Evolutionary conservation across 2,888 invertebrate genomes (phyloP).

Genomic region (Acrobeloides nanus): DNA sequence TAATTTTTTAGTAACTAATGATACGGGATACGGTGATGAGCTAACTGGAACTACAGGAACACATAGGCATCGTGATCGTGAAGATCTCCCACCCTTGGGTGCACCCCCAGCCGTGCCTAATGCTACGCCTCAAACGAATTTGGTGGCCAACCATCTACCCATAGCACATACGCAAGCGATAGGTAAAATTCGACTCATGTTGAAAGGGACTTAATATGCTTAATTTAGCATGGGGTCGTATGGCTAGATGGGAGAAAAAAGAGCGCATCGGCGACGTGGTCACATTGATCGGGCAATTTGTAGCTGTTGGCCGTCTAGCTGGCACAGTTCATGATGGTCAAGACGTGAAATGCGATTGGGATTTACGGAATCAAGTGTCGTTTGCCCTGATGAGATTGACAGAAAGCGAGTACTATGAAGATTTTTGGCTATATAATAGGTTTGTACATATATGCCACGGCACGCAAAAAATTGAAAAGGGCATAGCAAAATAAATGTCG

Average conservation of each 20-base stretch:
- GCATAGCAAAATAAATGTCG: no score
- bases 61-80: no score
- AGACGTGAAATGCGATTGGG: conserved; percentile 43
- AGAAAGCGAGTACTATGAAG: conserved; percentile 43
- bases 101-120: conserved; percentile 14
- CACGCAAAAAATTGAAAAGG: no score
- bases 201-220: background rate
- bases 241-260: conserved; percentile 46
- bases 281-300: conserved; percentile 42
- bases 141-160: conserved; percentile 12
- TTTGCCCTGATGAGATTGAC: conserved; percentile 48
- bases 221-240: conserved; percentile 44
- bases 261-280: conserved; percentile 48
- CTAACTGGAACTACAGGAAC: conserved; percentile 14
- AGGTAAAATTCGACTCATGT: background rate
- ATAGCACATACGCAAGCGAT: conserved; percentile 14
- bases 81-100: conserved; percentile 1
- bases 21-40: conserved; percentile 22
- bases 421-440: conserved; percentile 52
- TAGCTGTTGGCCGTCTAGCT: conserved; percentile 35
- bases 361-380: conserved; percentile 39
- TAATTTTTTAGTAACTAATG: conserved; percentile 18
- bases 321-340: conserved; percentile 49
- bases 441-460: no score
- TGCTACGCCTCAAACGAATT: conserved; percentile 17